These are phyloP conservation scores for Phortica okadai DNA, from an alignment of 2,888 invertebrate genomes.

Conservation along the genomic window DNA sequence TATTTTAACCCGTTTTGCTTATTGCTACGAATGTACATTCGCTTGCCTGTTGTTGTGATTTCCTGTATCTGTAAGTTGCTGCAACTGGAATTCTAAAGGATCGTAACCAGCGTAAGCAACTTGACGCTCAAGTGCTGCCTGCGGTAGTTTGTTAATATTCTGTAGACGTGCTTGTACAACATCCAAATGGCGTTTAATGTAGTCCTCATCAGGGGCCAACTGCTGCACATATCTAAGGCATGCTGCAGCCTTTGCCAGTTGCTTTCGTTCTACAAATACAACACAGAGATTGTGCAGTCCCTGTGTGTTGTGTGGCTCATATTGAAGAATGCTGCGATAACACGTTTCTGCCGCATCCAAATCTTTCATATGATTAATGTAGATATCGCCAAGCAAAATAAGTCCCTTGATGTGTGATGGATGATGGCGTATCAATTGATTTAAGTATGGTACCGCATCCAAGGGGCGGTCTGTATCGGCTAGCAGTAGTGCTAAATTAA, in stretches of 20 bases:
- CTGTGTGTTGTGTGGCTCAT: slow-evolving; percentile 94
- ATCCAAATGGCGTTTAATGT: slow-evolving; percentile 91
- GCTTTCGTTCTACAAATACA: slow-evolving; percentile 94
- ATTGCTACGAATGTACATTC: slow-evolving; percentile 53
- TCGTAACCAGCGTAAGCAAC: slow-evolving; percentile 74
- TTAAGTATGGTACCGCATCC: slow-evolving; percentile 94
- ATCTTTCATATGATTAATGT: slow-evolving; percentile 96
- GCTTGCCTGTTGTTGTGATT: slow-evolving; percentile 7
- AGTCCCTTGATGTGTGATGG: slow-evolving; percentile 96
- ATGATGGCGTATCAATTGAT: slow-evolving; percentile 92
- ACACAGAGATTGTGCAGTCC: slow-evolving; percentile 97
- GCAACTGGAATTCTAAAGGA: slow-evolving; percentile 70
- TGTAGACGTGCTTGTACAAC: slow-evolving; percentile 81
- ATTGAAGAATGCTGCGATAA: slow-evolving; percentile 89
- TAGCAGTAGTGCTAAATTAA: slow-evolving; percentile 92
- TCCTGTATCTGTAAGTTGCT: neutral
- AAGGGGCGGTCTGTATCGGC: slow-evolving; percentile 92
- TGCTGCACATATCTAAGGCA: slow-evolving; percentile 89
- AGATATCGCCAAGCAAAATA: slow-evolving; percentile 95
- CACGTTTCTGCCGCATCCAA: slow-evolving; percentile 96
- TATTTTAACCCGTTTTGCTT: neutral
- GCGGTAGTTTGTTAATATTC: slow-evolving; percentile 71
- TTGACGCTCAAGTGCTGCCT: slow-evolving; percentile 70
- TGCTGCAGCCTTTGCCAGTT: slow-evolving; percentile 88
- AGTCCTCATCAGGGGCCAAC: slow-evolving; percentile 92